Percentiles rank a stretch among this genome's conserved stretches.
Evolutionary conservation across 2,888 invertebrate species (phyloP).

Genomic region (Lepidochrysops patricia): DNA sequence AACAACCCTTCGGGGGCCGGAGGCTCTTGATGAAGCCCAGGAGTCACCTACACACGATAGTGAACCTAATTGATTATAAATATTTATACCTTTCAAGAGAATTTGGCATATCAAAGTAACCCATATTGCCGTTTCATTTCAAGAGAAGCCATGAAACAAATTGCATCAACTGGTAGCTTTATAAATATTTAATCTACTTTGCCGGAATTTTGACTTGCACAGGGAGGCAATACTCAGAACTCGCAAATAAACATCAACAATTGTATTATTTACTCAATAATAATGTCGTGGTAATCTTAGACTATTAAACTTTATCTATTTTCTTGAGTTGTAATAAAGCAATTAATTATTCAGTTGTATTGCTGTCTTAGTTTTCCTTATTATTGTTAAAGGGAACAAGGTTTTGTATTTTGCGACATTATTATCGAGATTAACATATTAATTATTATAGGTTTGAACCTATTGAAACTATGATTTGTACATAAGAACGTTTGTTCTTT

Average conservation of each 20-base stretch:
- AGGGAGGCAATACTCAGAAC: background rate
- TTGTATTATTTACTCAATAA: background rate
- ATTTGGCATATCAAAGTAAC: background rate
- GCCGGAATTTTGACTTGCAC: background rate
- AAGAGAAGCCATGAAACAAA: background rate
- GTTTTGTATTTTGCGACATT: too few relatives aligned
- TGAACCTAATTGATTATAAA: background rate
- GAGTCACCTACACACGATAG: constrained; percentile 44
- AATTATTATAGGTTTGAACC: too few relatives aligned
- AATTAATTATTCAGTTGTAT: background rate
- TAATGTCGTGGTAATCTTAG: background rate
- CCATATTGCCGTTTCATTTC: background rate
- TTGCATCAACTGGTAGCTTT: background rate
- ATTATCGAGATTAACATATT: too few relatives aligned
- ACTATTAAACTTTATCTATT: background rate
- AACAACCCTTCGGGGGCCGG: constrained; percentile 68
- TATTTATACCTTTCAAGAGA: background rate
- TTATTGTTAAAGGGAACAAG: background rate
- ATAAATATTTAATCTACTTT: background rate
- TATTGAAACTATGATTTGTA: too few relatives aligned
- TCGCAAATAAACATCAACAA: background rate
- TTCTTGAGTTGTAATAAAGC: background rate
- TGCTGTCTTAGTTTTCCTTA: background rate
- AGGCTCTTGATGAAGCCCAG: constrained; percentile 55
- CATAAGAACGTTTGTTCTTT: too few relatives aligned